Conservation (phyloP, 2,113 vertebrate genomes). For the Rutilus rutilus region DNA sequence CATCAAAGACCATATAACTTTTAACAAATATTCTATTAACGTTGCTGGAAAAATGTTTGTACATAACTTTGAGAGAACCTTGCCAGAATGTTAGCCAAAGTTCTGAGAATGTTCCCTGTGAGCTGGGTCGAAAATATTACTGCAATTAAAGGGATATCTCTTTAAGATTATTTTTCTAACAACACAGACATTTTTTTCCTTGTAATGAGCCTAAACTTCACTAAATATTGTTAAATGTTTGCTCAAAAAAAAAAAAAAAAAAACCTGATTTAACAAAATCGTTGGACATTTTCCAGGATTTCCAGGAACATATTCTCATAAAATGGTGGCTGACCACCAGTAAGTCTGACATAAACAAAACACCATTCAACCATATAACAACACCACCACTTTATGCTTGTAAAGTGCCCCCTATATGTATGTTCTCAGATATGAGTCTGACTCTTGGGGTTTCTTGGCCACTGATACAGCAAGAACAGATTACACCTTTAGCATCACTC, state of each 20-base stretch:
- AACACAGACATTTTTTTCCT: not conserved
- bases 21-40: no score
- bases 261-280: not conserved
- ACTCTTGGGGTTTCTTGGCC: not conserved
- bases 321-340: not conserved
- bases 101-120: no score
- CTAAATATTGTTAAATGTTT: not conserved
- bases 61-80: no score
- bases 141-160: not conserved
- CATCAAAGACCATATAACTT: no score
- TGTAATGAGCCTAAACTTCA: not conserved
- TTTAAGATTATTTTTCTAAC: not conserved
- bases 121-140: not conserved
- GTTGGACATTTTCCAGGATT: not conserved
- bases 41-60: no score
- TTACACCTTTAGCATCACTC: slow-evolving; percentile 5
- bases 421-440: slow-evolving; percentile 13
- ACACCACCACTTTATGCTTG: slow-evolving; percentile 19
- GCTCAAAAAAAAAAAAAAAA: not conserved
- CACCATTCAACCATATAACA: not conserved
- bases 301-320: not conserved
- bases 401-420: slow-evolving; percentile 8
- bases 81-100: not conserved
- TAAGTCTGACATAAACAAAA: not conserved
- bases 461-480: not conserved